Evolutionary conservation across 64 coral and sea anemone species (phyloP).

Genomic region (Cladopsammia gracilis): DNA sequence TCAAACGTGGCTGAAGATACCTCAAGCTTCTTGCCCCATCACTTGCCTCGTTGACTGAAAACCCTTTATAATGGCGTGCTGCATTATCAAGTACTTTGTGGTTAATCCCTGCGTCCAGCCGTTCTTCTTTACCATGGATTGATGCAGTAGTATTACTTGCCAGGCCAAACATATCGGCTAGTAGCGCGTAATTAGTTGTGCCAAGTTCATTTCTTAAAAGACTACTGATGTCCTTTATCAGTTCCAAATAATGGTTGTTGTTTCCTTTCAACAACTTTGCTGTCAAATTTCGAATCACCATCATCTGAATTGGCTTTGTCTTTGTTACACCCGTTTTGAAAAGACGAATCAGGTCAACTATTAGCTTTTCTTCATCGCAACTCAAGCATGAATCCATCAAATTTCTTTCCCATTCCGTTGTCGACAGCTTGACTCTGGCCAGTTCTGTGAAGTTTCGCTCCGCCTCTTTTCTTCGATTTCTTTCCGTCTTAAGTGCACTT

Average conservation of each 20-base stretch:
- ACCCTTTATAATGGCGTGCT: neutral
- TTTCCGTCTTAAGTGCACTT: constrained; percentile 27
- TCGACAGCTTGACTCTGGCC: constrained; percentile 18
- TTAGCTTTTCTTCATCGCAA: constrained; percentile 47
- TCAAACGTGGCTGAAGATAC: constrained; percentile 27
- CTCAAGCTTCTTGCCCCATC: constrained; percentile 11
- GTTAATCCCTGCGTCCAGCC: constrained; percentile 44
- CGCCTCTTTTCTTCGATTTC: neutral
- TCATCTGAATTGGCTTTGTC: constrained; percentile 58
- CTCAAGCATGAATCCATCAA: constrained; percentile 53
- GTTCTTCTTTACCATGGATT: neutral
- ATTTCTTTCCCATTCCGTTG: constrained; percentile 44
- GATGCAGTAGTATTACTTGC: constrained; percentile 20
- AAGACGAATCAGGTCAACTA: constrained; percentile 41
- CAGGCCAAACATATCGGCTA: constrained; percentile 58
- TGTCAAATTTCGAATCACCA: constrained; percentile 41
- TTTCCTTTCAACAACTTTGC: constrained; percentile 57
- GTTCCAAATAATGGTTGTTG: constrained; percentile 50
- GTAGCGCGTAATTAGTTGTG: constrained; percentile 42
- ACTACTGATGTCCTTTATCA: constrained; percentile 59
- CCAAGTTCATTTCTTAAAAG: constrained; percentile 56
- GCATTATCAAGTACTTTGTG: constrained; percentile 17
- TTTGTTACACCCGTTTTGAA: constrained; percentile 44
- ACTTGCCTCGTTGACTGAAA: constrained; percentile 22
- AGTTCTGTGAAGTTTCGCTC: constrained; percentile 27